Evolutionary conservation across 2,888 invertebrate genomes (phyloP).

Genomic region (Pachycephus smyrnensis): DNA sequence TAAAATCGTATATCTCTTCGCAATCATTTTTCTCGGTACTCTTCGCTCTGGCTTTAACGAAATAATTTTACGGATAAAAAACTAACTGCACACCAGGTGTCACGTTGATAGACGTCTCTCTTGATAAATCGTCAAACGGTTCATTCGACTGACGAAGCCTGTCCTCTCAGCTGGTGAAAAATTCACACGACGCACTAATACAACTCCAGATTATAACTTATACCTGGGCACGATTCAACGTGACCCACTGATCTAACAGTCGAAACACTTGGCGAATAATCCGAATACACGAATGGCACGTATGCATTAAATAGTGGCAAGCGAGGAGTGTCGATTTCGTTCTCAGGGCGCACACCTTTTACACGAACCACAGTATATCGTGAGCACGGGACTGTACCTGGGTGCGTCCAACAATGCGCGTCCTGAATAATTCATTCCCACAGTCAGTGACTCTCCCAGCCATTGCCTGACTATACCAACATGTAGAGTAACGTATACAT

Average conservation of each 20-base stretch:
- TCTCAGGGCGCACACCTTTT: conserved; percentile 49
- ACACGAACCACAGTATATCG: not conserved
- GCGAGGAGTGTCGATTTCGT: conserved; percentile 47
- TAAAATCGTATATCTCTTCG: not conserved
- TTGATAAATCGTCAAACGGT: not conserved
- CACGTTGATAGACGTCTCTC: not conserved
- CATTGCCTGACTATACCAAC: not conserved
- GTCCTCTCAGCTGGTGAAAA: not conserved
- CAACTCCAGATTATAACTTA: not conserved
- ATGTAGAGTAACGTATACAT: not conserved
- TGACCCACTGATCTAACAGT: not conserved
- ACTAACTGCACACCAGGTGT: not conserved
- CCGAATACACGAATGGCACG: not conserved
- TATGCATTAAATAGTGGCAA: not conserved
- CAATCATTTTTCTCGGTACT: not conserved
- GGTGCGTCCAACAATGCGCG: conserved; percentile 61
- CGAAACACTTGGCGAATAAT: not conserved
- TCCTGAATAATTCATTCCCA: conserved; percentile 60
- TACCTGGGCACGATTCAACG: not conserved
- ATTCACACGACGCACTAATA: not conserved
- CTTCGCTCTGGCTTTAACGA: not conserved
- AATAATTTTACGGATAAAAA: not conserved
- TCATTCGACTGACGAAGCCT: not conserved
- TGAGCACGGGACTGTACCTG: conserved; percentile 45
- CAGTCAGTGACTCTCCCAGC: conserved; percentile 10